Conservation (phyloP, 2,888 invertebrate species). For the Melitaea athalia region DNA sequence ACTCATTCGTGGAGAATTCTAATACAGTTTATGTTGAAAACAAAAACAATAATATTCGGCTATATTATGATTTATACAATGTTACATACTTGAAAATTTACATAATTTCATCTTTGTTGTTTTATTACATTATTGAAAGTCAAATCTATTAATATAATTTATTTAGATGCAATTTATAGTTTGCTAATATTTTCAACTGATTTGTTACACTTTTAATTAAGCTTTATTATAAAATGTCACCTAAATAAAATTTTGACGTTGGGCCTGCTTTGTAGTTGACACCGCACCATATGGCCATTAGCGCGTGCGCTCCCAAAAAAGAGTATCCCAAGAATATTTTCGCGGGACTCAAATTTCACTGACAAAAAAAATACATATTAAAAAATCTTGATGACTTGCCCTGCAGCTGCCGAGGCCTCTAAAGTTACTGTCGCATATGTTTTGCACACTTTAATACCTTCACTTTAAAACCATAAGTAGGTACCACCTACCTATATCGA, state of each 20-base stretch:
- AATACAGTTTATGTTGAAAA: constrained; percentile 33
- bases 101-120: background rate
- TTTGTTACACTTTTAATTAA: background rate
- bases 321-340: constrained; percentile 59
- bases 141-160: background rate
- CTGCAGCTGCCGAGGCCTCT: constrained; percentile 70
- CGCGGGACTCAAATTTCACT: constrained; percentile 71
- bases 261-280: constrained; percentile 29
- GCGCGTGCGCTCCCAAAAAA: constrained; percentile 69
- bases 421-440: constrained; percentile 71
- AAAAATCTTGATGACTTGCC: constrained; percentile 60
- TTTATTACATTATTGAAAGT: background rate
- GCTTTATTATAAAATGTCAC: background rate
- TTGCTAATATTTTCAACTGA: background rate
- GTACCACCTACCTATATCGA: background rate
- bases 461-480: background rate
- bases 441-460: constrained; percentile 3
- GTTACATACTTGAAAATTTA: constrained; percentile 4
- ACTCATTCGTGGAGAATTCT: constrained; percentile 46
- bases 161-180: too few relatives aligned
- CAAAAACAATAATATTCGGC: constrained; percentile 19
- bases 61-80: constrained; percentile 2
- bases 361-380: constrained; percentile 51
- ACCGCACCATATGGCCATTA: constrained; percentile 71
- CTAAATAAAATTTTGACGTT: background rate